Evolutionary conservation across 2,888 invertebrate genomes (phyloP), one percentile per base, ranked within the genome.

Genomic region (Biston betularia): DNA sequence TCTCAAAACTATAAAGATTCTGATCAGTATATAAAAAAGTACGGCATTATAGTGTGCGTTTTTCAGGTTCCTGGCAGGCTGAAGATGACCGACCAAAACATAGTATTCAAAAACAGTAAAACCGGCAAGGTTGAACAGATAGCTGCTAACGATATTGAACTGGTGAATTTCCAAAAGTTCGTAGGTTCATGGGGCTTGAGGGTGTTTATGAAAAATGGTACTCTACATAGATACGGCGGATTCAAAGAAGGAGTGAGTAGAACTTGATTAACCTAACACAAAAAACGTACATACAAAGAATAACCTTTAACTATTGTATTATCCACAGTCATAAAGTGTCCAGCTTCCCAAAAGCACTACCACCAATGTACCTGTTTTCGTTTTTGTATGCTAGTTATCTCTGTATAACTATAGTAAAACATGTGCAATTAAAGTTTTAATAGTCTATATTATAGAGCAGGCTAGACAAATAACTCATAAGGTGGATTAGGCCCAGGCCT

Each of bases 81-180:
- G 44, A 99, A 99, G 89, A 95, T 99, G 88, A 98, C 98, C 0
- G 98, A 98, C 73, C 97, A 97, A 82, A 96, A 96, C 78, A 96
- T 99, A 44, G 95, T 97, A 55, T 99, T 99, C 86, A 99, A 99
- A 88, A 99, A 99, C 88, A 97, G 95, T 73, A 98, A 98, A 91
- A 99, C 99, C 0, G 99, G 99, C 1, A 99, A 98, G 90, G 97
- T 99, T 0, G 99, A 99, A 83, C 98, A 98, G 84, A 96, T 99
- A 72, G 94, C 95, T 44, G 95, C 96, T 0, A 93, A 95, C 55
- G 99, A 99, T 75, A 97, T 99, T 80, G 98, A 99, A 61, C 91
- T 97, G 64, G 97, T 98, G 0, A 97, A 98, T 86, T 99, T 98
- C 94, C 97, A 99, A 85, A 97, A 97, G 81, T 96, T 99, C 77